Percentiles rank a stretch among this genome's conserved stretches.
phyloP scores from a whole-genome alignment of 1,140 invertebrate species.

The Zophobas atratus region DNA sequence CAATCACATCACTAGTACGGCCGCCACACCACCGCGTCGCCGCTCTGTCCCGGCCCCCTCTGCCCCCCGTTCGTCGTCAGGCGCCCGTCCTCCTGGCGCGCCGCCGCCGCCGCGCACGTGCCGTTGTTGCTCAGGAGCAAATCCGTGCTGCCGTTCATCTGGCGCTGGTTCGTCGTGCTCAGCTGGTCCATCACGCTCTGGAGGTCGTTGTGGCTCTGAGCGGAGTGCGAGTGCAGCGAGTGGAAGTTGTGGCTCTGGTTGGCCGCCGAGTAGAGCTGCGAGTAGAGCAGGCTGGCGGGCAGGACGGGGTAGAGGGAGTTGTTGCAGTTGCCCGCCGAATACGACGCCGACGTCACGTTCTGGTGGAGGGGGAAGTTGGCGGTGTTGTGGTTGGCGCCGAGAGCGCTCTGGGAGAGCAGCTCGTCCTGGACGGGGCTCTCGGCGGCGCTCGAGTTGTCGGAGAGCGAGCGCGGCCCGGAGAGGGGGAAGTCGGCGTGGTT shows the following conservation, averaged over 20 bases:
- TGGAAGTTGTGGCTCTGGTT: constrained; percentile 85
- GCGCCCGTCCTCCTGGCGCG: constrained; percentile 71
- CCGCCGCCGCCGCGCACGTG: constrained; percentile 75
- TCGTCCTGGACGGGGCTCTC: constrained; percentile 88
- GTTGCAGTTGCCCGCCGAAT: constrained; percentile 74
- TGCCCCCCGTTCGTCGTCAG: constrained; percentile 74
- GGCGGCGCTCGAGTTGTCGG: constrained; percentile 85
- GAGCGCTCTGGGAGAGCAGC: constrained; percentile 71
- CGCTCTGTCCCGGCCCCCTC: constrained; percentile 75
- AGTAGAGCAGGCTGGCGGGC: constrained; percentile 85
- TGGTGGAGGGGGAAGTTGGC: constrained; percentile 76
- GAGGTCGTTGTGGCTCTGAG: constrained; percentile 77
- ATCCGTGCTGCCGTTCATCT: constrained; percentile 70
- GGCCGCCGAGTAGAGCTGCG: constrained; percentile 84
- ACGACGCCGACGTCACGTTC: constrained; percentile 68
- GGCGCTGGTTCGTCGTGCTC: constrained; percentile 74
- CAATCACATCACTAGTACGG: constrained; percentile 68
- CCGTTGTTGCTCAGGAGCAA: constrained; percentile 72
- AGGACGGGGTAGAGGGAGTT: constrained; percentile 81
- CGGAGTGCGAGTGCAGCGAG: constrained; percentile 75
- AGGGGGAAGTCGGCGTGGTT: constrained; percentile 67
- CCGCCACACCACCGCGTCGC: constrained; percentile 78
- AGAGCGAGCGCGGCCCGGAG: constrained; percentile 79
- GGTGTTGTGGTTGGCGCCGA: constrained; percentile 75
- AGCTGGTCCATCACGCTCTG: constrained; percentile 82